Conservation (phyloP, 2,797 vertebrate genomes). For the Emydoidea blandingii region DNA sequence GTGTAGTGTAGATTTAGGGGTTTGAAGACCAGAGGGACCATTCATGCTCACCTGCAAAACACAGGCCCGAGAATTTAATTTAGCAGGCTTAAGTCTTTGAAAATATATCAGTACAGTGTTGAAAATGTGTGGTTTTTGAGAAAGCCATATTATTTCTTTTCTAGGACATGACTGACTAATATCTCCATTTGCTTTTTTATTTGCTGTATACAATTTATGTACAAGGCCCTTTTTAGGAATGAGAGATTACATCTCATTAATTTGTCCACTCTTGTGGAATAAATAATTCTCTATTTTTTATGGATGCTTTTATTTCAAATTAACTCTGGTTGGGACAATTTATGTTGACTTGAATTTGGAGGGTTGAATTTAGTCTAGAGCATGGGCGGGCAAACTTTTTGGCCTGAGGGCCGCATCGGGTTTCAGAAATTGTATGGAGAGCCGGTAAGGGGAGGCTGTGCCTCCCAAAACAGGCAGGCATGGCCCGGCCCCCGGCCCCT, state of each 20-base stretch:
- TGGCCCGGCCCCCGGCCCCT: too few relatives aligned
- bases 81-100: background rate
- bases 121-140: background rate
- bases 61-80: background rate
- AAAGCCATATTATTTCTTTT: background rate
- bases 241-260: background rate
- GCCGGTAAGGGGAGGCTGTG: too few relatives aligned
- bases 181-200: background rate
- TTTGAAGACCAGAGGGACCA: background rate
- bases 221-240: background rate
- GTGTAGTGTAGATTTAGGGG: too few relatives aligned
- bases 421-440: too few relatives aligned
- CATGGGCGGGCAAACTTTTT: too few relatives aligned
- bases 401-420: too few relatives aligned
- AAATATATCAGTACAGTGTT: background rate
- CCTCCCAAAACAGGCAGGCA: too few relatives aligned
- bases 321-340: background rate
- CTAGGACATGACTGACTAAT: background rate
- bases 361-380: background rate
- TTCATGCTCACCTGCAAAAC: background rate
- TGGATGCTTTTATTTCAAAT: background rate
- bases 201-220: background rate
- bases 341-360: background rate
- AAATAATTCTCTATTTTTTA: background rate
- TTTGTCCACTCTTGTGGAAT: background rate